Percentiles rank a stretch among this genome's conserved stretches.
Conservation (phyloP, 2,888 invertebrate genomes). For the Eucriotettix oculatus region DNA sequence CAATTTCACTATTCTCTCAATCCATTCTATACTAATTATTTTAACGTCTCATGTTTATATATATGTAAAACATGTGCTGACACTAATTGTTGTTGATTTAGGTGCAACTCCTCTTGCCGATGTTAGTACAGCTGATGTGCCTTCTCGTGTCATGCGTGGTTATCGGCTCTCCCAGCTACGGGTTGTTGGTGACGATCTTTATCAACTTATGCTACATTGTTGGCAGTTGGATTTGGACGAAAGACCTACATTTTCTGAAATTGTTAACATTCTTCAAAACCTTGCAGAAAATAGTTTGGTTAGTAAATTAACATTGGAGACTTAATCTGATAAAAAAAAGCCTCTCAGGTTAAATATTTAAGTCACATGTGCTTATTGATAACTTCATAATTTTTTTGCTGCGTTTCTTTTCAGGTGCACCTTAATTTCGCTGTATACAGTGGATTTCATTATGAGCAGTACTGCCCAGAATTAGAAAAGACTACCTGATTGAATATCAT, state of each 20-base stretch:
- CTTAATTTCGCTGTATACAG: constrained; percentile 6
- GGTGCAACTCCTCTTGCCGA: constrained; percentile 62
- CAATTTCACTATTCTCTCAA: no score
- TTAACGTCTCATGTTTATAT: no score
- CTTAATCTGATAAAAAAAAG: no score
- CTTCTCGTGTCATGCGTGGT: constrained; percentile 49
- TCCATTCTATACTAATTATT: no score
- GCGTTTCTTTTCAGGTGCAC: background rate
- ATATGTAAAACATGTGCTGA: no score
- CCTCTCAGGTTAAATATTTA: no score
- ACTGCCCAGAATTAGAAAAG: constrained; percentile 5
- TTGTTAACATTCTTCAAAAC: constrained; percentile 6
- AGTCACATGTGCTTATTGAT: no score
- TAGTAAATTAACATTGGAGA: background rate
- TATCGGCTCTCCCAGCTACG: constrained; percentile 54
- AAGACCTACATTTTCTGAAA: constrained; percentile 49
- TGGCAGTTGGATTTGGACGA: constrained; percentile 74
- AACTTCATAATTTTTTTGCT: no score
- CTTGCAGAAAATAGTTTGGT: constrained; percentile 6
- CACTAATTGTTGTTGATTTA: constrained; percentile 10
- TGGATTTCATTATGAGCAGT: constrained; percentile 9
- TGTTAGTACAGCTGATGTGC: constrained; percentile 46
- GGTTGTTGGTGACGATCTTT: constrained; percentile 60
- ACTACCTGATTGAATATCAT: no score
- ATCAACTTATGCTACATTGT: constrained; percentile 66